A percentile compares a stretch with the other conserved stretches of the same genome.
Conservation (phyloP, 2,888 invertebrate genomes). For the Apodemia zela region DNA sequence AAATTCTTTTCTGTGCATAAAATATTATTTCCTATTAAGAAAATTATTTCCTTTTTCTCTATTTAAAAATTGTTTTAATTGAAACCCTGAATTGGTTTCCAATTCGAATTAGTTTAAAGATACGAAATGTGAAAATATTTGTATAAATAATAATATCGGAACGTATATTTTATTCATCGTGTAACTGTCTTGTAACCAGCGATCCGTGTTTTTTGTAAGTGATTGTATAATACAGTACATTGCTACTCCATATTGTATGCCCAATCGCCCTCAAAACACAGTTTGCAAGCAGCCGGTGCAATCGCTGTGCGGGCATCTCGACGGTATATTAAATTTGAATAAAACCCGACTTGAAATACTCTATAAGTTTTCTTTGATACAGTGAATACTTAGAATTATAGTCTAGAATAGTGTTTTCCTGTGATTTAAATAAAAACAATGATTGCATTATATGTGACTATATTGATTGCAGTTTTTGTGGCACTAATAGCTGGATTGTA, state of each 20-base stretch:
- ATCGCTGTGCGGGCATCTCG: not conserved
- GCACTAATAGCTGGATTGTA: constrained; percentile 51
- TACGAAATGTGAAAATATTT: too few species aligned
- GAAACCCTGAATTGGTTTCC: too few species aligned
- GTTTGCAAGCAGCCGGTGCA: not conserved
- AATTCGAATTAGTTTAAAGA: too few species aligned
- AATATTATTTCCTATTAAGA: too few species aligned
- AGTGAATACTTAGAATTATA: too few species aligned
- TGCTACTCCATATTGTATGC: not conserved
- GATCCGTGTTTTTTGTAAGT: not conserved
- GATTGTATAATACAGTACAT: not conserved
- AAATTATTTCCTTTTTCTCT: too few species aligned
- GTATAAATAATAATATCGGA: not conserved
- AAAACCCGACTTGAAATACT: not conserved
- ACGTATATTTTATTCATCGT: not conserved
- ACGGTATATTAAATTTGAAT: not conserved
- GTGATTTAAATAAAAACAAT: constrained; percentile 15
- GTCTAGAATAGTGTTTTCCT: too few species aligned
- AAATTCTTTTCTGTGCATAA: too few species aligned
- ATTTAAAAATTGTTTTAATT: too few species aligned
- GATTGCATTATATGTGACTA: constrained; percentile 24
- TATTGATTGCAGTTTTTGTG: constrained; percentile 23
- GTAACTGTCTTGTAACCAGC: not conserved
- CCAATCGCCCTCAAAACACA: not conserved
- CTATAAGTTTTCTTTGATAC: not conserved